phyloP scores from a whole-genome alignment of 2,797 vertebrate genomes.

The Hydrocynus forskahlii region DNA sequence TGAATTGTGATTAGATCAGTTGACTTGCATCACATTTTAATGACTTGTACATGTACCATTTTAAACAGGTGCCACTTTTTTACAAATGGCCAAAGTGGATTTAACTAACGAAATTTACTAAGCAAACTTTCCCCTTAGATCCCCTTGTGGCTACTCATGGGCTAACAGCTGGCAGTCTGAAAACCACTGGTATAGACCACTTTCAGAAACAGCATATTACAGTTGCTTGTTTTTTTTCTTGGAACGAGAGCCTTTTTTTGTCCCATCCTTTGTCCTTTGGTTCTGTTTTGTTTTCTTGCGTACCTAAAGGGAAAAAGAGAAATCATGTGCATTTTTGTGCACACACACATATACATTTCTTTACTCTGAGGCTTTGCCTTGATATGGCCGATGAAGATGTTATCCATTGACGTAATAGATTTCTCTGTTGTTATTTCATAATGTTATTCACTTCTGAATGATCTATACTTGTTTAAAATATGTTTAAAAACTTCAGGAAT shows the following conservation, averaged over 20 bases:
- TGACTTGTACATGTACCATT: too few species aligned
- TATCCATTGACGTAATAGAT: not conserved
- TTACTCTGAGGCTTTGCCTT: not conserved
- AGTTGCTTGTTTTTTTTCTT: not conserved
- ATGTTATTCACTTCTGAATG: too few species aligned
- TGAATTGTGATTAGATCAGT: too few species aligned
- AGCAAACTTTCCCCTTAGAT: too few species aligned
- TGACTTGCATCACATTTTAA: too few species aligned
- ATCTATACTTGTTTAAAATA: too few species aligned
- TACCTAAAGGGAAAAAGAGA: constrained; percentile 50
- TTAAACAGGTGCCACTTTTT: too few species aligned
- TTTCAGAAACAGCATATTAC: not conserved
- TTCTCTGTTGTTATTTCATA: not conserved
- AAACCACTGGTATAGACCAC: too few species aligned
- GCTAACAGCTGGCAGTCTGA: too few species aligned
- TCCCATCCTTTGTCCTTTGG: constrained; percentile 17
- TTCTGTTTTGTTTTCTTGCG: constrained; percentile 5
- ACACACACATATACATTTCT: not conserved
- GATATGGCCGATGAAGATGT: not conserved
- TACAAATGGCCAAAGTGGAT: too few species aligned
- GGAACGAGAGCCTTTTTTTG: not conserved
- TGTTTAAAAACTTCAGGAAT: not conserved
- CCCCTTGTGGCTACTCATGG: too few species aligned
- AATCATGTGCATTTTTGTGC: constrained; percentile 34
- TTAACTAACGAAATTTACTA: too few species aligned